Base-by-base conservation (phyloP, 2,113 vertebrate species). In the Syngnathus floridae region DNA sequence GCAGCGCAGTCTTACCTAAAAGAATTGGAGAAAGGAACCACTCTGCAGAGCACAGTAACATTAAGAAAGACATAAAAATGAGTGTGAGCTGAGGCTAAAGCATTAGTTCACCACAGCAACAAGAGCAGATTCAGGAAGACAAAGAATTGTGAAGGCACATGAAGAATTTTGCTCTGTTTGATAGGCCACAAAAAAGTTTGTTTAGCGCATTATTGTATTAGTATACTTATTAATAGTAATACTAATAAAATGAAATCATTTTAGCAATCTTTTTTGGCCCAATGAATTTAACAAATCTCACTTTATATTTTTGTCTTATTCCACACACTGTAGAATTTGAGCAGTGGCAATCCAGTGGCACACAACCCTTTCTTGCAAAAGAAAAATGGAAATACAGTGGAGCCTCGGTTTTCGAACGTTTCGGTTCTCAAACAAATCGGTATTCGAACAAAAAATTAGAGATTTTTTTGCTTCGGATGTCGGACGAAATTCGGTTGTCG, bases 11-110 rank as follows among this genome's bases (percentile, higher is more conserved):
- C 96, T 96, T 96, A 98, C 96, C 96, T 93, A 95, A 98, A 93
- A 78, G 96, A 96, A 76, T 94, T 92, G 68, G 95, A 94, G 89
- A 99, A 95, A 73, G 95, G 95, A 48, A 95, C 94, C 86, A 93
- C 93, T 93, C 95, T 99, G 90, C 75, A 76, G 83, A 66, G 74
- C 66, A 87, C 1, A 69, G 88, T 91, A 93, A 92, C 92, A 61
- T 79, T 70, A 76, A 68, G 79, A 86, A 66, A 82, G 70, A 82
- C 76, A 45, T 36, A 72, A 40, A 61, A 40, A 61, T 74, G 52
- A 36, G 57, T 1, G 36, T 85, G 61, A 31, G 26, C 26, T 3
- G 26, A 87, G 78, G n/a, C 63, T 69, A 8, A 57, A 66, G 67
- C 73, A 81, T 67, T 40, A 70, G 66, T 64, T 31, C 16, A 55